Evolutionary conservation across 2,888 invertebrate genomes (phyloP), one percentile per base, ranked within the genome.

Genomic region (Quadriops clusia): DNA sequence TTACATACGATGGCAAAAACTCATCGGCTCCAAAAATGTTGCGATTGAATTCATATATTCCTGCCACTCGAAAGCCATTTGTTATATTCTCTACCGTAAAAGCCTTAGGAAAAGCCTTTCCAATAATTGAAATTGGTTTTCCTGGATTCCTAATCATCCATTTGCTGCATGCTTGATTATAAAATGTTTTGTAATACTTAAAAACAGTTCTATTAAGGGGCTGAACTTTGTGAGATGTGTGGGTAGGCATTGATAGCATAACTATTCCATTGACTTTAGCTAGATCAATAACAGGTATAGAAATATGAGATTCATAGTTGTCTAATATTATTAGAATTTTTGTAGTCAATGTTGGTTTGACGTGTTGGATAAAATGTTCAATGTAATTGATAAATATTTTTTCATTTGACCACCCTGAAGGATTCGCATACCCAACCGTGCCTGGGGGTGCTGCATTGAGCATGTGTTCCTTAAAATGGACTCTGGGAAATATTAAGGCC

Each of bases 191-290:
- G 2, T 20, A n/a, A 2, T 18, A 28, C 13, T 28, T 28, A n/a
- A 16, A 25, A 5, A 31, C 31, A 7, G 11, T 21, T 2, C 16
- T 23, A 17, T 31, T 25, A 12, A 31, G 18, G 4, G 31, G 25
- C 20, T 31, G 25, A 2, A 25, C 8, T 16, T 31, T 31, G 7
- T 17, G 10, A 11, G n/a, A 18, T 2, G 25, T 25, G 7, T 31
- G 25, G 17, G 31, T 17, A 3, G 24, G 31, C 9, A 25, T 10
- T 6, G 31, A 17, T 7, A 31, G 8, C 28, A 49, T 26, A 5
- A 47, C 36, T n/a, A 54, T 41, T 7, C 48, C 47, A 35, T 46
- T 43, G 12, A 42, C 43, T 39, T 41, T 44, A 14, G 40, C 37
- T 34, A 31, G 34, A n/a, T 28, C 22, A 18, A 44, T 30, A 12